Base-by-base conservation (phyloP, 2,113 vertebrate genomes). In the Isichthys henryi region DNA sequence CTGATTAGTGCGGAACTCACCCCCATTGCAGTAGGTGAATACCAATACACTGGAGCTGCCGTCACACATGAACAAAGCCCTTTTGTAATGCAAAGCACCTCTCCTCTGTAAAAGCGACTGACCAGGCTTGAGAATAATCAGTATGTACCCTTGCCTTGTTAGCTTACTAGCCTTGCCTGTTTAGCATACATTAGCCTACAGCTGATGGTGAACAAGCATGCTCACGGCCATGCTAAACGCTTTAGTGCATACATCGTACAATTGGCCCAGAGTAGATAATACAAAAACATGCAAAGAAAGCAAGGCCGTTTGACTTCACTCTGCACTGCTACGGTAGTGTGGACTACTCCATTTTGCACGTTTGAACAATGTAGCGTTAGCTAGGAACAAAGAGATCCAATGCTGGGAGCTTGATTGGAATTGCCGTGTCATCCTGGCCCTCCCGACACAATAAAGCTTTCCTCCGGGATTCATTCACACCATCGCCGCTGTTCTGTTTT, bases 401-500 rank as follows among this genome's bases (percentile, higher is more conserved):
- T 92, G 92, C 91, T 53, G 49, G 48, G 90, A 90, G 86, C 90
- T 90, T 94, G 94, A 95, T 94, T 95, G 93, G 91, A 95, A 93
- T 94, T 92, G 94, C 95, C 95, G 93, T 90, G 91, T 94, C 93
- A 92, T 92, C 89, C 90, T 23, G 90, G 91, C 87, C 83, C 89
- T 88, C 70, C 88, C 80, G 35, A 92, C 92, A 92, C 92, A 93
- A 93, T 91, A 89, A 91, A 91, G 90, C 92, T 91, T 91, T 92
- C 90, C 93, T 94, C 89, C 89, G 94, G 88, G 93, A 91, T 92
- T 93, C 91, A 62, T 90, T 56, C 91, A 93, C 92, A 93, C 92
- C 92, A 45, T 91, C 43, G 85, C 89, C 87, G 89, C 93, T 93
- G 89, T 92, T 91, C 92, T 94, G 94, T 94, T 95, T 95, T 95